A percentile compares a stretch with the other conserved stretches of the same genome.
These are phyloP conservation scores for Villa cingulata DNA, from an alignment of 2,888 invertebrate species.

Conservation along the genomic window DNA sequence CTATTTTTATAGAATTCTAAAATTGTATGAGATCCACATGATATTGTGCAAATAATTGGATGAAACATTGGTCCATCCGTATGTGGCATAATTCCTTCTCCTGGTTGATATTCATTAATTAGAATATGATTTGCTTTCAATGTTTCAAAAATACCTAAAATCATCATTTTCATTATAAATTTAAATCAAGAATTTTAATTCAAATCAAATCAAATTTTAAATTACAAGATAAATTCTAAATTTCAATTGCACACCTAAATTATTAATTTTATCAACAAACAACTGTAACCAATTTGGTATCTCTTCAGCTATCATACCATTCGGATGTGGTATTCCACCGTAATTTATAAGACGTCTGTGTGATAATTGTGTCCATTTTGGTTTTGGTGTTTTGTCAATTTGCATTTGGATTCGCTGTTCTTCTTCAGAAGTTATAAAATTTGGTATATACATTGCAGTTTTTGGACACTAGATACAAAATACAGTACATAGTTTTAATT, in stretches of 20 bases:
- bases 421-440: constrained; percentile 67
- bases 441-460: constrained; percentile 56
- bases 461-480: constrained; percentile 26
- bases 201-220: too few species aligned
- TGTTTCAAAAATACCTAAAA: constrained; percentile 41
- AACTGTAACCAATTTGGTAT: constrained; percentile 73
- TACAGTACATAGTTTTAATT: not conserved
- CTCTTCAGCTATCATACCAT: constrained; percentile 83
- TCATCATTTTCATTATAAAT: too few species aligned
- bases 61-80: constrained; percentile 89
- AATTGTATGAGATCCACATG: constrained; percentile 80
- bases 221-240: too few species aligned
- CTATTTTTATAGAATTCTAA: constrained; percentile 58
- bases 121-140: constrained; percentile 82
- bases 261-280: constrained; percentile 56
- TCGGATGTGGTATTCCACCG: constrained; percentile 87
- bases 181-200: too few species aligned
- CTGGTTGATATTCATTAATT: constrained; percentile 84
- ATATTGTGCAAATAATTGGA: constrained; percentile 85
- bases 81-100: constrained; percentile 96
- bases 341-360: constrained; percentile 93
- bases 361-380: constrained; percentile 90
- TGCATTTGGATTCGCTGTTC: constrained; percentile 55
- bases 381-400: constrained; percentile 70
- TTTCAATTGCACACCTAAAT: constrained; percentile 35